phyloP scores from a whole-genome alignment of 2,797 vertebrate genomes.

The Iguana delicatissima region DNA sequence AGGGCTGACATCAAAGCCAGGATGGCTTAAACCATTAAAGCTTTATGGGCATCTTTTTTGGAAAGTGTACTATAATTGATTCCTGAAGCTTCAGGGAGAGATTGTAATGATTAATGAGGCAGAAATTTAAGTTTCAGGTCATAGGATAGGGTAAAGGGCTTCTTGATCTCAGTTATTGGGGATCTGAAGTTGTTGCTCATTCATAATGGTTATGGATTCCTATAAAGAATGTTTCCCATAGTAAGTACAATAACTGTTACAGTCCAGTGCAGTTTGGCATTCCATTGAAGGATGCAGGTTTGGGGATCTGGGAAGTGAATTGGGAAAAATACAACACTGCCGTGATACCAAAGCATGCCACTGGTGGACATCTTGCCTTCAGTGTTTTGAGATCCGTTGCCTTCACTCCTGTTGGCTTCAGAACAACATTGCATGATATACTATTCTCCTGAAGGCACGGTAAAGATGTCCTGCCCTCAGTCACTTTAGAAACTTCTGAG shows the following conservation, averaged over 20 bases:
- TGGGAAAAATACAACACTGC: background rate
- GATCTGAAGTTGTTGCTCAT: background rate
- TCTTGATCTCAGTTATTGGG: background rate
- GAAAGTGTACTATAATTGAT: conserved; percentile 63
- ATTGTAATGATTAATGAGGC: conserved; percentile 38
- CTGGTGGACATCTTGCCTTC: background rate
- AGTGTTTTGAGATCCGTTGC: background rate
- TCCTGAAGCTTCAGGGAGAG: conserved; percentile 45
- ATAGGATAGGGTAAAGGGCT: background rate
- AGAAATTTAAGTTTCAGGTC: conserved; percentile 38
- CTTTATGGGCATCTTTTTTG: conserved; percentile 58
- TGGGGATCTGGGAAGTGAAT: background rate
- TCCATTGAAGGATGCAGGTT: background rate
- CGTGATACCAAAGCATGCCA: too few relatives aligned
- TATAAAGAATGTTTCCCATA: background rate
- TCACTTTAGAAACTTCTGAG: too few relatives aligned
- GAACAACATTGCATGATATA: too few relatives aligned
- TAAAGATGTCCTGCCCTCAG: too few relatives aligned
- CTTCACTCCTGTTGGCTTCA: background rate
- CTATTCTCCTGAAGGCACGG: too few relatives aligned
- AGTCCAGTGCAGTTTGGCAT: background rate
- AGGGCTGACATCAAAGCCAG: conserved; percentile 55
- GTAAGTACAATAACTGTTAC: background rate
- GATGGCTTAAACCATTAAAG: conserved; percentile 57
- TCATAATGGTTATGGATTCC: background rate